phyloP scores from a whole-genome alignment of 2,797 vertebrate species.

The Glyptemys insculpta region DNA sequence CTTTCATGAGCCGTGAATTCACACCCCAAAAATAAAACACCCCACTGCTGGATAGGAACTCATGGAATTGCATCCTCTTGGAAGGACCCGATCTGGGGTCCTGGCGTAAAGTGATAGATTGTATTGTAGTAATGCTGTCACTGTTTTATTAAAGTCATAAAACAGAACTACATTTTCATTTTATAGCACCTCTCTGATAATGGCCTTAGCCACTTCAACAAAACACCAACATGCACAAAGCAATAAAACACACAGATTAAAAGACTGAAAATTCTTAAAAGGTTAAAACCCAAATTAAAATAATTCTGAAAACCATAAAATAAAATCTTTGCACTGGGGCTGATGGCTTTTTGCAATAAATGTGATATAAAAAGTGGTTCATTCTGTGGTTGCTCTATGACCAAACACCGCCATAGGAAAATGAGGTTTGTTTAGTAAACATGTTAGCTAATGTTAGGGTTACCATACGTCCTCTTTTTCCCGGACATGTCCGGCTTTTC shows the following conservation, averaged over 20 bases:
- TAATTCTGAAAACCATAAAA: background rate
- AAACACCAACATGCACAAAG: background rate
- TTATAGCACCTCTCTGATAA: background rate
- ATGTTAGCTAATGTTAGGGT: background rate
- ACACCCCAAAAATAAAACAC: background rate
- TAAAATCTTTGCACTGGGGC: background rate
- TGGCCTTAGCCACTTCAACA: background rate
- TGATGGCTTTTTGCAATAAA: background rate
- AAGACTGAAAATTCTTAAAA: background rate
- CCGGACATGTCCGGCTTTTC: no score
- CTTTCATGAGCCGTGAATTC: background rate
- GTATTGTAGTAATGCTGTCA: background rate
- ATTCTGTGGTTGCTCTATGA: background rate
- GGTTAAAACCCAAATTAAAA: background rate
- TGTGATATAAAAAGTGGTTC: background rate
- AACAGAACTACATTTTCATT: background rate
- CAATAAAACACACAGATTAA: background rate
- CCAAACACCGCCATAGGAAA: background rate
- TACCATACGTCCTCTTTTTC: no score
- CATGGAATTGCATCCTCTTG: background rate
- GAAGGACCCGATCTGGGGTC: background rate
- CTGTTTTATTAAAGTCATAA: background rate
- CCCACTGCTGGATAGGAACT: background rate
- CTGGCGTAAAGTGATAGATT: background rate
- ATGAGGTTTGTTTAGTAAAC: background rate